A percentile compares a stretch with the other conserved stretches of the same genome.
phyloP scores from a whole-genome alignment of 2,113 vertebrate species.

The Emydocephalus ijimae region DNA sequence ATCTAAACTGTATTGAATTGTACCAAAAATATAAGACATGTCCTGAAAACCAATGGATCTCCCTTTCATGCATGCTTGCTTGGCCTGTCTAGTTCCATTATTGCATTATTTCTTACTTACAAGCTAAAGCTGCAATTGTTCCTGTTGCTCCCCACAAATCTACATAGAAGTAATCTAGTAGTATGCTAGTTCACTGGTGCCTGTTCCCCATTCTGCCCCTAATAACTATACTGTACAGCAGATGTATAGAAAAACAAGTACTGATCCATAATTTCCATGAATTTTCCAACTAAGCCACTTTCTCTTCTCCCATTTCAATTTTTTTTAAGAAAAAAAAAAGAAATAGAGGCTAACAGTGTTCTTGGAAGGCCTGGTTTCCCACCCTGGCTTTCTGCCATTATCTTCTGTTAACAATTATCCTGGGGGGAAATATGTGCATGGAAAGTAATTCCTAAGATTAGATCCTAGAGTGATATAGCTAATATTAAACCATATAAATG shows the following conservation, averaged over 20 bases:
- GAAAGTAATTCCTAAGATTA: neutral
- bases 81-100: neutral
- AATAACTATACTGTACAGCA: neutral
- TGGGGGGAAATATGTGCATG: neutral
- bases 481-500: neutral
- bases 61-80: neutral
- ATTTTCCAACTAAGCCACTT: neutral
- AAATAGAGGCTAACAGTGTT: no score
- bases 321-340: neutral
- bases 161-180: neutral
- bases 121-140: neutral
- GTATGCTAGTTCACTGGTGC: neutral
- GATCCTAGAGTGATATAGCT: neutral
- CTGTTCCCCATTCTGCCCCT: neutral
- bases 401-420: neutral
- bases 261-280: neutral
- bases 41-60: neutral
- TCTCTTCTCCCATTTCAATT: neutral
- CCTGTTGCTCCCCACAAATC: neutral
- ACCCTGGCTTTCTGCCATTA: neutral
- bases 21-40: no score
- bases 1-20: neutral
- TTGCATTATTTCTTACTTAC: neutral
- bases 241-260: neutral
- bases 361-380: neutral